phyloP scores from a whole-genome alignment of 2,797 vertebrate genomes.

The Morelia viridis region DNA sequence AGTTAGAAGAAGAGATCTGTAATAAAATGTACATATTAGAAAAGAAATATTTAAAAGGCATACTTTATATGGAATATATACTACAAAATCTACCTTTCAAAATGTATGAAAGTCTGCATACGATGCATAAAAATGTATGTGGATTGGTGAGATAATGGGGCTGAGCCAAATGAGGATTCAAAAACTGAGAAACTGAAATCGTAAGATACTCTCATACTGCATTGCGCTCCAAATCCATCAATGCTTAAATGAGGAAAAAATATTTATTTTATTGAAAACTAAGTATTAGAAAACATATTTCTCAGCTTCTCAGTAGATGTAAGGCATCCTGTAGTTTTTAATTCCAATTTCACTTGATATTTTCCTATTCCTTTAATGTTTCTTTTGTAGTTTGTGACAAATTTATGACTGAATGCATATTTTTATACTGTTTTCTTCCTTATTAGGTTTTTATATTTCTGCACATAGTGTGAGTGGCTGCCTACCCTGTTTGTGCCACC shows the following conservation, averaged over 20 bases:
- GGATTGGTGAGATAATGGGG: not conserved
- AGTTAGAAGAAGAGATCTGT: not conserved
- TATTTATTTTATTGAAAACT: not conserved
- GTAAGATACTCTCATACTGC: not conserved
- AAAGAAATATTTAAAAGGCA: not conserved
- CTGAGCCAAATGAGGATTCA: not conserved
- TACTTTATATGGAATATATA: not conserved
- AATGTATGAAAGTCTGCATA: not conserved
- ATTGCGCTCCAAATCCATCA: not conserved
- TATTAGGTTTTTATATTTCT: slow-evolving; percentile 83
- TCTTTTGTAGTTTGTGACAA: not conserved
- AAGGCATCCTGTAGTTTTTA: slow-evolving; percentile 16
- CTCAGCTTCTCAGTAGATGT: not conserved
- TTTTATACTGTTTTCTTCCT: slow-evolving; percentile 39
- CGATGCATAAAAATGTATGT: not conserved
- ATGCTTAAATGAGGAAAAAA: not conserved
- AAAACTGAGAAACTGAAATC: not conserved
- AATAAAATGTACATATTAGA: not conserved
- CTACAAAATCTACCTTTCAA: not conserved
- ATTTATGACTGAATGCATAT: not conserved
- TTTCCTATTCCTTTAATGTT: not conserved
- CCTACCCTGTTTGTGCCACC: slow-evolving; percentile 84
- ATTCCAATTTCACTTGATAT: not conserved
- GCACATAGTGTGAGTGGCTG: slow-evolving; percentile 67
- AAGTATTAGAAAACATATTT: not conserved